Evolutionary conservation across 2,113 vertebrate genomes (phyloP), one percentile per base, ranked within the genome.

Genomic region (Leptobrachium ailaonicum): DNA sequence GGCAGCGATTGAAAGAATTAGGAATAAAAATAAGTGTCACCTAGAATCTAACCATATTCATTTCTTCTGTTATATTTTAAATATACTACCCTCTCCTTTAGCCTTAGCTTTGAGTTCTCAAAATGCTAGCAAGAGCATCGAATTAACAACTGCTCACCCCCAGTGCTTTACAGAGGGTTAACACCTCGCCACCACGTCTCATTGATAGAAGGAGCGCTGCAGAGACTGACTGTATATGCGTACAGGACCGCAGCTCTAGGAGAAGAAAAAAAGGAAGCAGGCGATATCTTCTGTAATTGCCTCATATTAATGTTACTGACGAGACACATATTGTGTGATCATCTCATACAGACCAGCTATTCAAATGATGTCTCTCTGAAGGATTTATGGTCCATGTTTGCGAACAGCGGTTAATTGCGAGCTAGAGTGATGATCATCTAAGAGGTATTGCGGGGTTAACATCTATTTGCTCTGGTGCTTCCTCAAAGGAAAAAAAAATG

Each of bases 361-460:
- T 78, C 53, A 63, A 41, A 63, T 42, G 32, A 20, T 70, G 60
- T 40, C 76, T 50, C 71, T 67, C 14, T 64, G 76, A 78, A 78
- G 60, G 76, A 78, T 78, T 78, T 70, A 78, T 63, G 47, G 68
- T n/a, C 20, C 50, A 41, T 20, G 32, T 70, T 60, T 71, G 43
- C 45, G 5, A 56, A 71, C 54, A 71, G 67, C 67, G 54, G 68
- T 78, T 53, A 20, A 77, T 66, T 77, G 20, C n/a, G 70, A 77
- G 75, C 75, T 50, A 50, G 6, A 14, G 58, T 47, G 20, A 47
- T 32, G 13, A 62, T 62, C 68, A 78, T 41, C 41, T 47, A 47
- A 13, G 67, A 77, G 75, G 32, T 77, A 77, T 70, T 60, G 75
- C 58, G 54, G 66, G 66, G 79, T 81, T 81, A 81, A 81, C 50